Evolutionary conservation across 2,888 invertebrate species (phyloP).

Genomic region (Chalcis sispes): DNA sequence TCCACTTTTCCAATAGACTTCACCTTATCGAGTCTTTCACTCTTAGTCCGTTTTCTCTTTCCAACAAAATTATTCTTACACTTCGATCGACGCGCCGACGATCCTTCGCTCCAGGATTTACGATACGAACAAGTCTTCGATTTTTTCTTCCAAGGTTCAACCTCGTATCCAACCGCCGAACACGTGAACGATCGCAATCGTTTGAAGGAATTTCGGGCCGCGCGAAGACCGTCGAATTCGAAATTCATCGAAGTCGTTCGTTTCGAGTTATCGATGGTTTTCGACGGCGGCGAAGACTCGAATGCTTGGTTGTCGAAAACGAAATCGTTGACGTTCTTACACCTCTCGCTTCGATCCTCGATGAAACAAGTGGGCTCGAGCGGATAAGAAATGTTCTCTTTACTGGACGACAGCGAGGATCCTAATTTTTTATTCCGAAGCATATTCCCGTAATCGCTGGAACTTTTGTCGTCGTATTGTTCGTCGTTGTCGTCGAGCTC

Average conservation of each 20-base stretch:
- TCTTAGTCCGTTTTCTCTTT: slow-evolving; percentile 33
- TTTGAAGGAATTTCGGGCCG: slow-evolving; percentile 54
- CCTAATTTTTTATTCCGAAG: neutral
- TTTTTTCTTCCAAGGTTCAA: slow-evolving; percentile 38
- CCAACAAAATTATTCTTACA: neutral
- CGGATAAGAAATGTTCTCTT: slow-evolving; percentile 54
- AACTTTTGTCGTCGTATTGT: slow-evolving; percentile 63
- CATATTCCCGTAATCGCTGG: slow-evolving; percentile 24
- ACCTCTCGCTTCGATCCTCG: neutral
- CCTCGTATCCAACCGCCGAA: slow-evolving; percentile 48
- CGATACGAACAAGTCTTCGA: slow-evolving; percentile 40
- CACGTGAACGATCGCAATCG: slow-evolving; percentile 57
- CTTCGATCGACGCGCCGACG: slow-evolving; percentile 24
- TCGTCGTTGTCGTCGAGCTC: slow-evolving; percentile 68
- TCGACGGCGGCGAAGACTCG: slow-evolving; percentile 50
- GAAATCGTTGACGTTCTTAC: neutral
- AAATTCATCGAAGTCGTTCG: slow-evolving; percentile 37
- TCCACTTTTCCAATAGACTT: slow-evolving; percentile 9
- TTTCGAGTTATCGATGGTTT: slow-evolving; percentile 33
- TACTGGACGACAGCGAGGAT: slow-evolving; percentile 22
- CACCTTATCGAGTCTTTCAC: slow-evolving; percentile 9
- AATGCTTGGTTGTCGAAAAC: slow-evolving; percentile 55
- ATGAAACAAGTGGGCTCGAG: slow-evolving; percentile 61
- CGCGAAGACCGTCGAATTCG: slow-evolving; percentile 35
- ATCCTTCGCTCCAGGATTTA: slow-evolving; percentile 52